phyloP scores from a whole-genome alignment of 2,797 vertebrate genomes.

The Hypotaenidia okinawae region DNA sequence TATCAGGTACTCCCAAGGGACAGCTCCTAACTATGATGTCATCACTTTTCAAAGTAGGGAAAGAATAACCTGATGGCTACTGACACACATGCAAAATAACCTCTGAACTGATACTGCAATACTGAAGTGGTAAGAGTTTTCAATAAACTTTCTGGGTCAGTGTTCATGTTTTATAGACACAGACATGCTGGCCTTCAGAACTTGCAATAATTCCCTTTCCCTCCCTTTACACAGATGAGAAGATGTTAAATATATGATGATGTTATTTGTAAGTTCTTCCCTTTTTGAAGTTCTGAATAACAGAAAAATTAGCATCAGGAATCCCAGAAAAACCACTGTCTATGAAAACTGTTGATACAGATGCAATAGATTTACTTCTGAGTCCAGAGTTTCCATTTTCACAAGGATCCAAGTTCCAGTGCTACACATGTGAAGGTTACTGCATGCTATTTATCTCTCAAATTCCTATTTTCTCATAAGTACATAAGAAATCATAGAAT shows the following conservation, averaged over 20 bases:
- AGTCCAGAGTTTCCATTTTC: not conserved
- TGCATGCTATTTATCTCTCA: not conserved
- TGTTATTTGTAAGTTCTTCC: not conserved
- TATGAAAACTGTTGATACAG: not conserved
- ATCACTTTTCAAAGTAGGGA: not conserved
- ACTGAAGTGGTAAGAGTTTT: not conserved
- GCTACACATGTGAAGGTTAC: not conserved
- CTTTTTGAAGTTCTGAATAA: not conserved
- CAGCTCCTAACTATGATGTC: not conserved
- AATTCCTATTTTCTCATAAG: not conserved
- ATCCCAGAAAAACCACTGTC: not conserved
- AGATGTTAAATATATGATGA: not conserved
- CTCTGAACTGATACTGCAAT: not conserved
- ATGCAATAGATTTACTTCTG: not conserved
- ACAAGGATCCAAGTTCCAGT: not conserved
- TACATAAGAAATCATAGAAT: not conserved
- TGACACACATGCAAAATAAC: fast-evolving
- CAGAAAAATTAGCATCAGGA: not conserved
- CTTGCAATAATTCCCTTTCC: not conserved
- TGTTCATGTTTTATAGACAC: not conserved
- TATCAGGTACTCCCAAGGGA: not conserved
- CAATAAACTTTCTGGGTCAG: not conserved
- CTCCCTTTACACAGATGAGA: not conserved
- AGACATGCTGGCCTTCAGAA: not conserved
- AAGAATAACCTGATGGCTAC: not conserved